Conservation (phyloP, 2,797 vertebrate genomes). For the Poeciliopsis turneri region DNA sequence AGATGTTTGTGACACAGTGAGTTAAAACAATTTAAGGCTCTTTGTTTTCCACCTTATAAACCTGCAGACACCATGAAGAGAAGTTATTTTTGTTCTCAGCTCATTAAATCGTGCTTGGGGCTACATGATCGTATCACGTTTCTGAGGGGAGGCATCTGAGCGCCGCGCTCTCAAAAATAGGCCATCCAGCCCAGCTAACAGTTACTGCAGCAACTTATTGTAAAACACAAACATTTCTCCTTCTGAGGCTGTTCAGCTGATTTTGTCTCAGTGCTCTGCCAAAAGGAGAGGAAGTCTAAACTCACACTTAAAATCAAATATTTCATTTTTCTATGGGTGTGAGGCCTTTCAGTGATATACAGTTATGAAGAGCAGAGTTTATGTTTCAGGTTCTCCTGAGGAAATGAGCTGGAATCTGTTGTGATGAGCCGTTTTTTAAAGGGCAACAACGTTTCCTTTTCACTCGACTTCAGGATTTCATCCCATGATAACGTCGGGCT, state of each 20-base stretch:
- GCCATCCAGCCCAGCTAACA: slow-evolving; percentile 53
- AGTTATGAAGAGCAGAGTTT: not conserved
- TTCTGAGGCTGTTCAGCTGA: slow-evolving; percentile 49
- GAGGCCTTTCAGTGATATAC: slow-evolving; percentile 7
- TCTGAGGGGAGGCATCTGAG: slow-evolving; percentile 48
- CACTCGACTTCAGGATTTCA: not conserved
- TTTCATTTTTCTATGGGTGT: slow-evolving; percentile 6
- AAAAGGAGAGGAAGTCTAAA: slow-evolving; percentile 20
- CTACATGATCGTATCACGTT: slow-evolving; percentile 66
- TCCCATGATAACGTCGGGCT: not conserved
- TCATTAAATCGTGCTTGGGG: slow-evolving; percentile 75
- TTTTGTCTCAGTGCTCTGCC: slow-evolving; percentile 24
- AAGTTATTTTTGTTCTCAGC: slow-evolving; percentile 70
- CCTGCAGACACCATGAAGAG: slow-evolving; percentile 49
- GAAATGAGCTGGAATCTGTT: not conserved
- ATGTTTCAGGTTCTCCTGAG: not conserved
- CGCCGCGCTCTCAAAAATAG: slow-evolving; percentile 64
- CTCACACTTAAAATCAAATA: slow-evolving; percentile 13
- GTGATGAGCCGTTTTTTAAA: not conserved
- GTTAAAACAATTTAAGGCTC: slow-evolving; percentile 34
- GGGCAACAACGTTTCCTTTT: not conserved
- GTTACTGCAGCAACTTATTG: slow-evolving; percentile 37
- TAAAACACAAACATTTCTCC: slow-evolving; percentile 47
- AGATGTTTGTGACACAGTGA: slow-evolving; percentile 18
- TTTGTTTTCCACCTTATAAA: slow-evolving; percentile 56